A percentile compares a stretch with the other conserved stretches of the same genome.
phyloP scores from a whole-genome alignment of 2,797 vertebrate species.

The Ispidina picta region DNA sequence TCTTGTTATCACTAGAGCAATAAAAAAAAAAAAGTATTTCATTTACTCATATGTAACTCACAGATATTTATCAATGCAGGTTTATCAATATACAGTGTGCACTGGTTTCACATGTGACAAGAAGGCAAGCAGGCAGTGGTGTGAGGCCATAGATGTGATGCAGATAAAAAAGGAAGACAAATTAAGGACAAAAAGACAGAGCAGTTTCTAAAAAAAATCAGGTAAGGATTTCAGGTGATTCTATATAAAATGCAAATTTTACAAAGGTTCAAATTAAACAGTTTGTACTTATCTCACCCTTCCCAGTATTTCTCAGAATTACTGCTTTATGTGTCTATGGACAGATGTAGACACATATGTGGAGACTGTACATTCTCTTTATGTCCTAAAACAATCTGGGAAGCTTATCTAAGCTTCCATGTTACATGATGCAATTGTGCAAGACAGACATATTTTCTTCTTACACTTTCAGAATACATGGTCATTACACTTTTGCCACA shows the following conservation, averaged over 20 bases:
- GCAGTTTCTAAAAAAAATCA: constrained; percentile 1
- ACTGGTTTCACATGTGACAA: background rate
- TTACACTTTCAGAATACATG: too few relatives aligned
- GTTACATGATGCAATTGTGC: too few relatives aligned
- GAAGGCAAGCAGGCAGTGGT: background rate
- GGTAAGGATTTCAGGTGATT: constrained; percentile 43
- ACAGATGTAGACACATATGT: accelerated
- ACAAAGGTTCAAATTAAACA: background rate
- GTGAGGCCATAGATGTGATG: background rate
- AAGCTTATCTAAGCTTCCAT: too few relatives aligned
- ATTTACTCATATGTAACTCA: background rate
- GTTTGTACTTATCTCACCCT: background rate
- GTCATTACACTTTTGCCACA: too few relatives aligned
- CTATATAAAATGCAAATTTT: background rate
- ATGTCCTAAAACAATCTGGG: background rate
- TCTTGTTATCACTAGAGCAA: background rate
- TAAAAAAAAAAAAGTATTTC: background rate
- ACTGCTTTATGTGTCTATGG: background rate
- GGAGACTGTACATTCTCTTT: background rate
- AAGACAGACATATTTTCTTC: too few relatives aligned
- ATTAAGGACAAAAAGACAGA: background rate
- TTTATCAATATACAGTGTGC: background rate
- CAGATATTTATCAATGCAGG: constrained; percentile 31
- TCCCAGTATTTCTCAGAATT: background rate
- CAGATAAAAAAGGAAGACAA: constrained; percentile 23